Percentiles rank a stretch among this genome's conserved stretches.
Evolutionary conservation across 2,888 invertebrate genomes (phyloP).

Genomic region (Chrysolina oricalcia): DNA sequence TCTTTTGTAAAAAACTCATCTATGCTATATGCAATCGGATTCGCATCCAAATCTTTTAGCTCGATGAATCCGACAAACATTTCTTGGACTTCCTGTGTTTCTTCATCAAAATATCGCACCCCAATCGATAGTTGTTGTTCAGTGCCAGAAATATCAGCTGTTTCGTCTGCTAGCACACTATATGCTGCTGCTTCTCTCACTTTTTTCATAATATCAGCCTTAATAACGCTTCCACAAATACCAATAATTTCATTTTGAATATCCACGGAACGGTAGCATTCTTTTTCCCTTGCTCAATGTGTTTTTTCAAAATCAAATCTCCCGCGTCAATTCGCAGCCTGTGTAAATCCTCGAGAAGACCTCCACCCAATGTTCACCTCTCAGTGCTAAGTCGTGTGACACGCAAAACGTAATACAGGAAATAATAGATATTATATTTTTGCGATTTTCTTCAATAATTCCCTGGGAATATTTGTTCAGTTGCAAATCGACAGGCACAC

Average conservation of each 20-base stretch:
- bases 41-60: conserved; percentile 53
- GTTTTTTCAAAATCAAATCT: conserved; percentile 57
- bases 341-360: conserved; percentile 56
- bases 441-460: conserved; percentile 52
- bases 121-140: too few relatives aligned
- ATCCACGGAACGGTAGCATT: conserved; percentile 60
- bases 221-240: conserved; percentile 49
- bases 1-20: conserved; percentile 50
- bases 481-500: too few relatives aligned
- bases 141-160: too few relatives aligned
- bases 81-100: conserved; percentile 41
- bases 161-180: conserved; percentile 59
- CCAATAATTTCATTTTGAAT: conserved; percentile 64
- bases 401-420: conserved; percentile 51
- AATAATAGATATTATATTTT: conserved; percentile 56
- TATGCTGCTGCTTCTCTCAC: conserved; percentile 49
- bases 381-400: too few relatives aligned
- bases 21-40: conserved; percentile 53
- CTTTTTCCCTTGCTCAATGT: conserved; percentile 57
- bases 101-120: conserved; percentile 53
- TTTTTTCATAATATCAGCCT: conserved; percentile 57
- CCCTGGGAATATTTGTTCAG: conserved; percentile 51
- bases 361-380: too few relatives aligned
- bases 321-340: too few relatives aligned
- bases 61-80: too few relatives aligned